Base-by-base conservation (phyloP, 2,113 vertebrate species). In the Tricholaema leucomelas region DNA sequence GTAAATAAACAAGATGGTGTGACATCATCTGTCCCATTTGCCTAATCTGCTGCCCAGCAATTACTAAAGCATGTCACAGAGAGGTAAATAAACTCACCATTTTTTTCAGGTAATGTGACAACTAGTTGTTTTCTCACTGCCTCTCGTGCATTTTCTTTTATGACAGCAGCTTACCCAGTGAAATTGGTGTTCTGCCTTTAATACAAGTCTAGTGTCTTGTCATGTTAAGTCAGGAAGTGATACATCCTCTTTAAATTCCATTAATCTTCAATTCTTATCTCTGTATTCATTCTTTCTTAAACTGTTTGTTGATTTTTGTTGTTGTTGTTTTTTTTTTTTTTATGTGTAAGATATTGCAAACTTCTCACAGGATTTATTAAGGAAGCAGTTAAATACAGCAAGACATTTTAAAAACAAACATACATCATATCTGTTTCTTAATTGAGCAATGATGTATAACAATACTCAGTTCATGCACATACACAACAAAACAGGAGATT, bases 81-180 rank as follows among this genome's bases (percentile, higher is more conserved):
- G 23, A 71, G 33, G 61, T 75, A 80, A 76, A 70, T 65, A 91
- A 87, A 73, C 91, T 15, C 15, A 36, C 66, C 42, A 46, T 52
- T 80, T 88, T 81, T 83, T 85, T 66, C 75, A 85, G 55, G 17
- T 16, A 56, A 71, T 46, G 9, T 87, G 91, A 73, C 75, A 94
- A 21, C 56, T 77, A 74, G 31, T n/a, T 85, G 91, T 91, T 92
- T 92, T 64, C 87, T 80, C 91, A 72, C 75, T 87, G 52, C 14
- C 3, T 80, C 30, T 85, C 33, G 30, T 58, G n/a, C 15, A 5
- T 48, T 82, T 77, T 69, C 31, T 73, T 54, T 82, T 63, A 83
- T 91, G 36, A 72, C 30, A 79, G 48, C 75, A 91, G 21, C 35
- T 81, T 21, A 81, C 38, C 27, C 78, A 61, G 31, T 9, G 8